Base-by-base conservation (phyloP, 2,113 vertebrate genomes). In the Uria lomvia region DNA sequence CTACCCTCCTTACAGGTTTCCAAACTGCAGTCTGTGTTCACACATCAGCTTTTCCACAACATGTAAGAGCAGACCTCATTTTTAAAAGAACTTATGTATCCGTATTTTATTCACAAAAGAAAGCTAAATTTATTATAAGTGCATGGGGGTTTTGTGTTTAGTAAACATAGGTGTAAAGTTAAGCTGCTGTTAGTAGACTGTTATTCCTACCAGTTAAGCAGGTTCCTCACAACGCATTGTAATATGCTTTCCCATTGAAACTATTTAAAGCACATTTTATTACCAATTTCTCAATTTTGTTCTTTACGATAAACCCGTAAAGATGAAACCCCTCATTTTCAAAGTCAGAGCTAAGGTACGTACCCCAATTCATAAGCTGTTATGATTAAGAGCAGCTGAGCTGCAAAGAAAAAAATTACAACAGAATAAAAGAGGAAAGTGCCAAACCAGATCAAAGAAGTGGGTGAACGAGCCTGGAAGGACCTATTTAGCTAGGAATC, bases 371-470 rank as follows among this genome's bases (percentile, higher is more conserved):
- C 70, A 59, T 49, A 60, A 42, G 40, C 45, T 40, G 11, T 63
- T 72, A 80, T 60, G 75, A 92, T 94, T 70, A 85, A 76, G 63
- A 91, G 62, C 88, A 96, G 77, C 50, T 80, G 80, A 95, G 67
- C 43, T 42, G 45, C 32, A 87, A 62, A 90, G 50, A 17, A 84
- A 90, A 90, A 89, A 86, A 70, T 22, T 42, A 78, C 21, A 79
- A 65, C 17, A 80, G 90, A 95, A 95, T 70, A 60, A 83, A 38
- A 60, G 83, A 83, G 53, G 32, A 32, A 63, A 75, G 47, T 60
- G 72, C 86, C 76, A 93, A 92, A 58, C 18, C 67, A 92, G 84
- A 91, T 92, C 79, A 95, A 96, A 95, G 83, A 4, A 67, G 20
- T 5, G 36, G 34, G 60, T 5, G 53, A 73, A 92, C 50, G 80